Percentiles rank a stretch among this genome's conserved stretches.
Evolutionary conservation across 2,113 vertebrate species (phyloP).

Genomic region (Oreocharis arfaki): DNA sequence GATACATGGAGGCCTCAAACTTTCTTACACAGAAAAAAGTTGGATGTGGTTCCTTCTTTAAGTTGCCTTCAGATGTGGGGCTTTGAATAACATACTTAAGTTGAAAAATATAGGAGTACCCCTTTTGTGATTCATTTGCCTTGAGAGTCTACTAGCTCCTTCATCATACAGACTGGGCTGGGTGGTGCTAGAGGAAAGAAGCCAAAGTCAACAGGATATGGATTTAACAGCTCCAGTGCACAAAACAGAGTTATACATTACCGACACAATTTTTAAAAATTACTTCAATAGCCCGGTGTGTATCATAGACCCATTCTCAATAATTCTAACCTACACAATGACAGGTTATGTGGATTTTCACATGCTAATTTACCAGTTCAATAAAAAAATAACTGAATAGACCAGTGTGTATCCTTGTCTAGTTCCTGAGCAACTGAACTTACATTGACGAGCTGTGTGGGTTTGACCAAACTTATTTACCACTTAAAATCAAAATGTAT

Average conservation of each 20-base stretch:
- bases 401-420: neutral
- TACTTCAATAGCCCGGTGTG: slow-evolving; percentile 27
- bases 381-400: neutral
- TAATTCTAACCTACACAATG: slow-evolving; percentile 25
- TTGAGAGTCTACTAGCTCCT: neutral
- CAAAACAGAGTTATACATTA: slow-evolving; percentile 8
- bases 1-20: neutral
- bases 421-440: slow-evolving; percentile 11
- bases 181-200: neutral
- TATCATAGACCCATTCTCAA: neutral
- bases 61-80: neutral
- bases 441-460: neutral
- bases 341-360: slow-evolving; percentile 49
- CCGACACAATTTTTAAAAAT: slow-evolving; percentile 30
- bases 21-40: neutral
- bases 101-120: neutral
- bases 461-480: slow-evolving; percentile 29
- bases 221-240: slow-evolving; percentile 30
- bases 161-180: neutral
- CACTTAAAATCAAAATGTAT: slow-evolving; percentile 34
- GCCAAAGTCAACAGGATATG: slow-evolving; percentile 57
- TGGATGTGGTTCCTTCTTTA: neutral
- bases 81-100: neutral
- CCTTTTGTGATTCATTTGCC: neutral
- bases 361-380: slow-evolving; percentile 49